Percentiles rank a stretch among this genome's conserved stretches.
phyloP scores from a whole-genome alignment of 1,140 invertebrate genomes.

The Rhopalosiphum padi region DNA sequence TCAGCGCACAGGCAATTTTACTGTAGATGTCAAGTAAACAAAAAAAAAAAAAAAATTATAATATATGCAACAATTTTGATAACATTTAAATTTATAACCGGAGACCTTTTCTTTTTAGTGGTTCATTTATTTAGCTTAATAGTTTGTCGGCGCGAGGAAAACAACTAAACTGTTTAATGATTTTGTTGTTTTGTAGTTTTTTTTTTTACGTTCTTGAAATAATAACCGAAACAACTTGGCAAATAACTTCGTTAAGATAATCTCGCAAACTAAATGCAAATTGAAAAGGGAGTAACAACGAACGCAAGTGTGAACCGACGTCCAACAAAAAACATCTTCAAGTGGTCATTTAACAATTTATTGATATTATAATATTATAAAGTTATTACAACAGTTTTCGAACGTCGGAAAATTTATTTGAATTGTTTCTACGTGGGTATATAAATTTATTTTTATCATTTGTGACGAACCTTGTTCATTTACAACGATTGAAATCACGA shows the following conservation, averaged over 20 bases:
- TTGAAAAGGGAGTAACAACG: neutral
- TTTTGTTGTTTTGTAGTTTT: neutral
- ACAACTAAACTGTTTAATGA: conserved; percentile 13
- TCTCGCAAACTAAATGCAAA: conserved; percentile 23
- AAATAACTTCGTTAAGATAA: conserved; percentile 36
- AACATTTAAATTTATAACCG: conserved; percentile 31
- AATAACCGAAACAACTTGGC: conserved; percentile 20
- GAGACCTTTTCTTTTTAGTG: conserved; percentile 15
- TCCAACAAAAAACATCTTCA: neutral
- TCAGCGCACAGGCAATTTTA: neutral
- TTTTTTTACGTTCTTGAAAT: conserved; percentile 6
- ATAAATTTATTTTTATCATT: neutral
- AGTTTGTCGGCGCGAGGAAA: conserved; percentile 14
- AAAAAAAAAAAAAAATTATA: neutral
- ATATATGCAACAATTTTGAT: conserved; percentile 14
- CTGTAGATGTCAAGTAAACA: neutral
- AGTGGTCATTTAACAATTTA: neutral
- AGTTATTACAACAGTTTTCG: neutral
- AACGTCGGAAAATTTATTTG: neutral
- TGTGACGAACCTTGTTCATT: neutral
- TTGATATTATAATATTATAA: neutral
- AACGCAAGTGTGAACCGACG: neutral
- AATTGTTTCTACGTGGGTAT: neutral
- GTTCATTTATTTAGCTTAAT: conserved; percentile 33
- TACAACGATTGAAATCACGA: neutral